phyloP scores from a whole-genome alignment of 92 coral and sea anemone genomes.

The Zoanthus gigantus region DNA sequence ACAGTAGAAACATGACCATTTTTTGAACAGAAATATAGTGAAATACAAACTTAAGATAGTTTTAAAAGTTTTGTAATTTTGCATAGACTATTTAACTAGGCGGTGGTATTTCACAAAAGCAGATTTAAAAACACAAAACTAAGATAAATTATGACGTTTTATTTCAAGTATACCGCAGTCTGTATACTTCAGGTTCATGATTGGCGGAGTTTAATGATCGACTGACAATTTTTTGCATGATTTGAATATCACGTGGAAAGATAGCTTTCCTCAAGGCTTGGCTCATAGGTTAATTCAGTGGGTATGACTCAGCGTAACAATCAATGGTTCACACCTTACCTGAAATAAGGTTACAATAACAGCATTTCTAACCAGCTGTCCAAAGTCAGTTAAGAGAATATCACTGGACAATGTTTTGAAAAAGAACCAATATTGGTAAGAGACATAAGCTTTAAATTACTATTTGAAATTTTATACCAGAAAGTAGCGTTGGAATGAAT shows the following conservation, averaged over 20 bases:
- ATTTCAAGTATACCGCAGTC: no score
- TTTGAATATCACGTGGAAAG: conserved; percentile 39
- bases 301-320: neutral
- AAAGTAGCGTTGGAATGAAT: neutral
- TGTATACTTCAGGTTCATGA: neutral
- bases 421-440: neutral
- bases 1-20: neutral
- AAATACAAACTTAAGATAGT: neutral
- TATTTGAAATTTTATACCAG: neutral
- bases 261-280: neutral
- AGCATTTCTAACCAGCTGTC: neutral
- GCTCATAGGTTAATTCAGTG: neutral
- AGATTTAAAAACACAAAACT: neutral
- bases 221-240: neutral
- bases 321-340: neutral
- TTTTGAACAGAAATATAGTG: neutral
- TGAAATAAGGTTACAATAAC: neutral
- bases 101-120: neutral
- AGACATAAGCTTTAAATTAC: neutral
- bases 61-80: neutral
- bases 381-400: neutral
- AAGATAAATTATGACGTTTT: conserved; percentile 5
- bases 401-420: neutral
- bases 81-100: no score
- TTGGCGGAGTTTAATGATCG: conserved; percentile 1